Percentiles rank a stretch among this genome's conserved stretches.
phyloP scores from a whole-genome alignment of 2,797 vertebrate species.

The Argya squamiceps region DNA sequence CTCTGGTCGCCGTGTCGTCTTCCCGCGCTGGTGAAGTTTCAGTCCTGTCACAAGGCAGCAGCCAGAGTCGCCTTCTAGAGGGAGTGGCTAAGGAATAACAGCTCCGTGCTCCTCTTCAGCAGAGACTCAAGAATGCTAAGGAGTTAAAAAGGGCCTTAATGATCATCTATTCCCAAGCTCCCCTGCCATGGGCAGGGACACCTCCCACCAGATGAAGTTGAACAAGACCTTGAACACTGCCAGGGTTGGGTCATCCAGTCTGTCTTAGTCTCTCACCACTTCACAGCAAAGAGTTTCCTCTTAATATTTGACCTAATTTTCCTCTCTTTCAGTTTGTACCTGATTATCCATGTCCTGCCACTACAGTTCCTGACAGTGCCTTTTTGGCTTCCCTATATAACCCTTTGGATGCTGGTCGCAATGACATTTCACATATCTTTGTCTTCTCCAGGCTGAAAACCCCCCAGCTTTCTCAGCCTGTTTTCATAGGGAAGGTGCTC shows the following conservation, averaged over 20 bases:
- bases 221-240: not conserved
- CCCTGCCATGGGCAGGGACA: not conserved
- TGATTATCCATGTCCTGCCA: not conserved
- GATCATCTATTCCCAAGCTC: too few species aligned
- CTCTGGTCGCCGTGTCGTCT: rapidly evolving
- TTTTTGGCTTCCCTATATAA: not conserved
- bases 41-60: not conserved
- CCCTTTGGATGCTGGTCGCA: too few species aligned
- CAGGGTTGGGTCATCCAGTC: too few species aligned
- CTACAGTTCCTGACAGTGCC: not conserved
- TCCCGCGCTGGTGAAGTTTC: rapidly evolving
- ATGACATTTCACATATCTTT: not conserved
- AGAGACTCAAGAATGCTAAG: not conserved
- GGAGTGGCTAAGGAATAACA: not conserved
- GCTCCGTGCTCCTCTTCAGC: rapidly evolving
- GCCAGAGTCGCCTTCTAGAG: not conserved
- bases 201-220: not conserved
- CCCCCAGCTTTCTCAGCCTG: not conserved
- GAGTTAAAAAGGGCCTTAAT: not conserved
- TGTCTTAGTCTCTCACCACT: not conserved
- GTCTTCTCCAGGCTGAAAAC: not conserved
- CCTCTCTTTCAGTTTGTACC: not conserved
- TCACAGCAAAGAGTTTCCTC: not conserved
- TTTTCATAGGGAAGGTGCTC: not conserved
- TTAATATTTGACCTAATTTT: not conserved